These are phyloP conservation scores for Acutogordius australiensis DNA, from an alignment of 2,888 invertebrate species.

Conservation along the genomic window DNA sequence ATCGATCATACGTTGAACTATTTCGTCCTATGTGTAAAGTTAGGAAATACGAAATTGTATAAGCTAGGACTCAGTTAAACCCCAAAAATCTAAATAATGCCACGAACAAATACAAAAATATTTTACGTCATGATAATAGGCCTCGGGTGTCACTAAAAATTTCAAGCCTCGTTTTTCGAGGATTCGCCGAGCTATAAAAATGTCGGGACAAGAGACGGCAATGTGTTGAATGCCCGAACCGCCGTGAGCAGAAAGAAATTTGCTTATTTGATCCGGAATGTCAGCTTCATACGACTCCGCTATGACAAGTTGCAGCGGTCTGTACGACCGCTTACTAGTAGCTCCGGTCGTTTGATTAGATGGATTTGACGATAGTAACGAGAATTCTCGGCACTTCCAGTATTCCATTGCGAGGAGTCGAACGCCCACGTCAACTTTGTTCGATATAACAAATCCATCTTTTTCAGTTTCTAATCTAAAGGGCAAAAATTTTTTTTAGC, in stretches of 20 bases:
- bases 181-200: background rate
- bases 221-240: background rate
- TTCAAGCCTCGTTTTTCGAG: background rate
- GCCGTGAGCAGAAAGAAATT: background rate
- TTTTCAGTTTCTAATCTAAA: no score
- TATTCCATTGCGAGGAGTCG: background rate
- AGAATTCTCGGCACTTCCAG: conserved; percentile 1
- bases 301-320: background rate
- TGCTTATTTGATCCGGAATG: background rate
- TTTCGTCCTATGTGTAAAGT: no score
- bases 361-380: background rate
- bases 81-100: no score
- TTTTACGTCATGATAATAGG: conserved; percentile 3
- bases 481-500: no score
- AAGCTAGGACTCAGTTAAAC: no score
- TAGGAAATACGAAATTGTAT: no score
- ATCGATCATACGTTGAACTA: background rate
- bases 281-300: background rate
- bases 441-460: conserved; percentile 3
- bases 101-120: no score
- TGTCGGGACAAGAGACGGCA: background rate
- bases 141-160: background rate
- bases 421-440: background rate
- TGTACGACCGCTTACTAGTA: background rate
- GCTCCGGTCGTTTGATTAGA: background rate